These are phyloP conservation scores for Ctenicera cuprea DNA, from an alignment of 2,888 invertebrate species.

Conservation along the genomic window DNA sequence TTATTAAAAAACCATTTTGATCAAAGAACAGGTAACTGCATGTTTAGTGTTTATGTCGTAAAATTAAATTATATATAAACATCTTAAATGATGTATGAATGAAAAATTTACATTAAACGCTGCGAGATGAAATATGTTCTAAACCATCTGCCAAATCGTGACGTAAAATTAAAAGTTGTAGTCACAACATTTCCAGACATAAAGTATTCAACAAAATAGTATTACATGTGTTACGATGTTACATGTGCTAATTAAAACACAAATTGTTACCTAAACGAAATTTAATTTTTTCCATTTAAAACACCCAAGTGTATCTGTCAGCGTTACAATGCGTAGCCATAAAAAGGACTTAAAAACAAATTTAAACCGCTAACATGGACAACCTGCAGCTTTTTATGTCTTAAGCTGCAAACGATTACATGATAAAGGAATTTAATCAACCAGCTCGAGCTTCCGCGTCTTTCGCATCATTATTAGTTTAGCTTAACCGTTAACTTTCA, in stretches of 20 bases:
- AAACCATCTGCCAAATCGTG: conserved; percentile 1
- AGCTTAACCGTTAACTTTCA: conserved; percentile 6
- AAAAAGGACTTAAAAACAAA: too few species aligned
- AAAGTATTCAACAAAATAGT: too few species aligned
- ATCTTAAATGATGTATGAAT: background rate
- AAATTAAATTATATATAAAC: background rate
- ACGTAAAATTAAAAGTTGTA: background rate
- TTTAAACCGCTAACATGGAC: background rate
- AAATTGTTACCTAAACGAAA: too few species aligned
- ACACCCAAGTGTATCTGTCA: too few species aligned
- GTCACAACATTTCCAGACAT: too few species aligned
- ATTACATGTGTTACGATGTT: too few species aligned
- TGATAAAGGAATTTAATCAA: conserved; percentile 29
- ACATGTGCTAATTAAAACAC: too few species aligned
- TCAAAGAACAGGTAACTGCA: too few species aligned
- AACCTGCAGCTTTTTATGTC: conserved; percentile 20
- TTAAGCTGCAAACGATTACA: conserved; percentile 22
- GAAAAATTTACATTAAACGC: conserved; percentile 6
- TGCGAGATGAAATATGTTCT: conserved; percentile 8
- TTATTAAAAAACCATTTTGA: too few species aligned
- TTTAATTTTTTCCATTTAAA: too few species aligned
- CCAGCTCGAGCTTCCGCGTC: background rate
- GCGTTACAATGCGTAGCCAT: too few species aligned
- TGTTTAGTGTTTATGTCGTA: background rate
- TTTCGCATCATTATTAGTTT: conserved; percentile 6